Conservation (phyloP, 2,113 vertebrate species). For the Tinamus guttatus region DNA sequence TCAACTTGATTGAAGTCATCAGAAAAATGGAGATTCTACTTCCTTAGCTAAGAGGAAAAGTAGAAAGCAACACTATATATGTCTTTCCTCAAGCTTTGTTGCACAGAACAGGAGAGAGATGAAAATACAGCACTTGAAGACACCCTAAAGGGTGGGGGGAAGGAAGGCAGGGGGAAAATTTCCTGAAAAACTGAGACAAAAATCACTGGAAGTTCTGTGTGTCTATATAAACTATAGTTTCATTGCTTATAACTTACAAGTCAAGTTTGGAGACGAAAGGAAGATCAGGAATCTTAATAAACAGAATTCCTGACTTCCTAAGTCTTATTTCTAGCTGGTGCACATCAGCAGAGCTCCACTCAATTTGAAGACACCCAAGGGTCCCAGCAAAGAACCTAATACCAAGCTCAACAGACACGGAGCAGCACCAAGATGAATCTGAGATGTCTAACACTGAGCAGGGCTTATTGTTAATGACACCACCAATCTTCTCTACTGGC, state of each 20-base stretch:
- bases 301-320: neutral
- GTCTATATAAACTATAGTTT: neutral
- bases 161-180: too few species aligned
- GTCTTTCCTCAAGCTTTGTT: neutral
- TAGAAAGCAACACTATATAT: neutral
- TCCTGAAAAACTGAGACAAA: neutral
- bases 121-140: neutral
- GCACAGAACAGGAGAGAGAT: neutral
- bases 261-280: neutral
- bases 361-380: neutral
- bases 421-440: neutral
- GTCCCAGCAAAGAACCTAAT: neutral
- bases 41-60: neutral
- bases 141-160: too few species aligned
- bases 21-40: neutral
- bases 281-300: neutral
- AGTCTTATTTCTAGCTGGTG: neutral
- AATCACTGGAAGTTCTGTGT: neutral
- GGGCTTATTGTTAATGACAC: neutral
- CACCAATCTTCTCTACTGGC: neutral
- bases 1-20: neutral
- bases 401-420: neutral
- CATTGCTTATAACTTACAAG: neutral
- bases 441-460: neutral
- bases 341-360: neutral